Base-by-base conservation (phyloP, 1,140 invertebrate species). In the Heliconius himera region DNA sequence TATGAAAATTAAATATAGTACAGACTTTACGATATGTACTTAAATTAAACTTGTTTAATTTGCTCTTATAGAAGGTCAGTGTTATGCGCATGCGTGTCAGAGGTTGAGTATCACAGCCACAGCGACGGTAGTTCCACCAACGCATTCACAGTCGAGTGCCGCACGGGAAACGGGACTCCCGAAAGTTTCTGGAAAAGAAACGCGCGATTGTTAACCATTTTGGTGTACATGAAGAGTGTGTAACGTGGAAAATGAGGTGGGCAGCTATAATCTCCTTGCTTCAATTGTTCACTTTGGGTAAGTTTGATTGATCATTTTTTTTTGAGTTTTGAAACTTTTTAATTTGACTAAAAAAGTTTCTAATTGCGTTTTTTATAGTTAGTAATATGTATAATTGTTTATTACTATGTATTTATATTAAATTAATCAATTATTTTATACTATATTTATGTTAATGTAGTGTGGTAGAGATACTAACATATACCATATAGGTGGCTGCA, bases 81-180 rank as follows among this genome's bases (percentile, higher is more conserved):
- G 70, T 54, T 78, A 73, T 76, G 86, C 90, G 88, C 89, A 91
- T 90, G 90, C 90, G 90, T 90, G 86, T 89, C 84, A 89, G 78
- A 87, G 87, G 85, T 86, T 81, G 82, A 84, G 79, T 81, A 83
- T 83, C 82, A 83, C 80, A 78, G 81, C 76, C 80, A 77, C 80
- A 85, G 83, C 73, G 82, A 79, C 82, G 81, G 86, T 90, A 91
- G 90, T 91, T 84, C 77, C 74, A 82, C 78, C 70, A 72, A 82
- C 79, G 87, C 83, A 83, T 79, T 86, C 84, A 81, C 80, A 79
- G 81, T 81, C 82, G 84, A 51, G 83, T 82, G 88, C 76, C 87
- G 89, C 84, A 82, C 84, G 84, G 51, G 80, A 73, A 60, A 76
- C 70, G 60, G 76, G 56, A 82, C 51, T 77, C 83, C 84, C 85